Percentiles rank a stretch among this genome's conserved stretches.
Conservation (phyloP, 2,797 vertebrate genomes). For the Dendrocincla tyrannina region DNA sequence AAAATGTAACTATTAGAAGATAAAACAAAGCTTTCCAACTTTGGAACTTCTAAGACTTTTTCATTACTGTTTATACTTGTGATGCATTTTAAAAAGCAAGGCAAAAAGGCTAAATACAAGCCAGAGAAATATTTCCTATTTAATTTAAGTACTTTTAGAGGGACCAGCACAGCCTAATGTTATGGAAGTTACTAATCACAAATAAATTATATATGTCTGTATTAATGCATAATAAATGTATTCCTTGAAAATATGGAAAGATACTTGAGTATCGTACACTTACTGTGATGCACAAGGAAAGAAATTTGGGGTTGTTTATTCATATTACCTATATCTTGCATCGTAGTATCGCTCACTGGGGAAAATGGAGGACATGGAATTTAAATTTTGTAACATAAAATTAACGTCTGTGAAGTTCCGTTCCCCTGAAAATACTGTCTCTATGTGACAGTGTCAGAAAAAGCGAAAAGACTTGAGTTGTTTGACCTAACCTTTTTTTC, state of each 20-base stretch:
- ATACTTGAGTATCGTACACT: neutral
- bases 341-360: neutral
- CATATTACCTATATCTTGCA: neutral
- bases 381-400: neutral
- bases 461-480: neutral
- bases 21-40: slow-evolving; percentile 33
- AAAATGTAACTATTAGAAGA: slow-evolving; percentile 37
- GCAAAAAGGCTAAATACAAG: neutral
- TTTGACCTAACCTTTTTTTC: neutral
- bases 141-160: neutral
- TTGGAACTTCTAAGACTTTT: slow-evolving; percentile 1
- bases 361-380: neutral
- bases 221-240: neutral
- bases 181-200: neutral
- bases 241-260: neutral
- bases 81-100: neutral
- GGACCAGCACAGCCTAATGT: neutral
- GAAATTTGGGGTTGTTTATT: neutral
- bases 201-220: neutral
- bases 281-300: neutral
- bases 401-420: neutral
- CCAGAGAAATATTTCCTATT: neutral
- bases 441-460: neutral
- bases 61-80: neutral
- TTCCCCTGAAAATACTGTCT: neutral